phyloP scores from a whole-genome alignment of 2,888 invertebrate species.

The Cyaniris semiargus region DNA sequence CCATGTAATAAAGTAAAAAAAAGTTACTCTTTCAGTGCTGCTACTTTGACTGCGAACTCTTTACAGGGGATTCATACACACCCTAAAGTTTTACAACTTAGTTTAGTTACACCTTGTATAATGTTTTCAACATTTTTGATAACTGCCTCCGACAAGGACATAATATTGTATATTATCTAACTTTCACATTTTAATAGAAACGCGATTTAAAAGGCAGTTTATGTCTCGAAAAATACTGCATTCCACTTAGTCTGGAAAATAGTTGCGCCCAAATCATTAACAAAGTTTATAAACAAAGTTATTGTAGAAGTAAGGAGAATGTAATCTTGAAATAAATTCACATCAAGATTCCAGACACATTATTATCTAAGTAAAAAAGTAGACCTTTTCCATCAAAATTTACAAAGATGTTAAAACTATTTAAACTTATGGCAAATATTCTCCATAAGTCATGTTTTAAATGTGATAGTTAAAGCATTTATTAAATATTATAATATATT shows the following conservation, averaged over 20 bases:
- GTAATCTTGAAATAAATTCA: neutral
- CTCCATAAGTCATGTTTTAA: neutral
- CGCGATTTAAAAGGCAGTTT: neutral
- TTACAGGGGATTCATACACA: too few relatives aligned
- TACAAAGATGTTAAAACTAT: neutral
- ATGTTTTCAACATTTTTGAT: too few relatives aligned
- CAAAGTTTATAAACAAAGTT: neutral
- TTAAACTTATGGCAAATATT: neutral
- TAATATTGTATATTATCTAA: too few relatives aligned
- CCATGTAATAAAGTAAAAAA: too few relatives aligned
- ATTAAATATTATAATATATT: neutral
- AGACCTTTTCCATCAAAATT: neutral
- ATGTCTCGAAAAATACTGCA: neutral
- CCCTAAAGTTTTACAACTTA: too few relatives aligned
- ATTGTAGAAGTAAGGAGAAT: neutral
- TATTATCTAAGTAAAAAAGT: too few relatives aligned
- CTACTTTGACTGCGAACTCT: too few relatives aligned
- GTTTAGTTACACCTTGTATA: too few relatives aligned
- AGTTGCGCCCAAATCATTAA: neutral
- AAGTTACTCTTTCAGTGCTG: too few relatives aligned
- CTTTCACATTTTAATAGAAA: too few relatives aligned
- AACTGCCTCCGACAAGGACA: too few relatives aligned
- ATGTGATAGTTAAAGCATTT: conserved; percentile 10
- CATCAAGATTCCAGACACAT: too few relatives aligned
- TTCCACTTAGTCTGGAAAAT: neutral